Percentiles rank a stretch among this genome's conserved stretches.
Conservation (phyloP, 53 echinoderm and acorn worm species). For the Holothuria scabra region DNA sequence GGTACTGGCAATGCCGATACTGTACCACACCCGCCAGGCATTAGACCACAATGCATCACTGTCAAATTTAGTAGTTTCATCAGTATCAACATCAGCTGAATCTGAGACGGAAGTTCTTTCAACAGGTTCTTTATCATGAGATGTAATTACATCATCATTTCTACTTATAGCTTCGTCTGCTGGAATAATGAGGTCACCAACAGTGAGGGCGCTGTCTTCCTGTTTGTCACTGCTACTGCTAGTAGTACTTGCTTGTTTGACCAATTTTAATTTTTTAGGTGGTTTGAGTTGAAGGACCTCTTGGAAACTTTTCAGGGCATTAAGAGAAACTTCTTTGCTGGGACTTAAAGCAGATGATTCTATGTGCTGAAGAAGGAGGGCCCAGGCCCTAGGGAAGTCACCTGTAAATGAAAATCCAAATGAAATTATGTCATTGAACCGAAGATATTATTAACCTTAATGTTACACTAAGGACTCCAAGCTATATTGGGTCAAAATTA, state of each 20-base stretch:
- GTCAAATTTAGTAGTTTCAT: constrained; percentile 1
- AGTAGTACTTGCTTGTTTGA: constrained; percentile 27
- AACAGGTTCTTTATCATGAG: neutral
- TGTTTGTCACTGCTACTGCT: constrained; percentile 44
- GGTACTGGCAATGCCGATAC: constrained; percentile 86
- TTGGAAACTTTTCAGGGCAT: constrained; percentile 92
- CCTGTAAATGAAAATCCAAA: constrained; percentile 47
- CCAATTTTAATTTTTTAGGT: constrained; percentile 54
- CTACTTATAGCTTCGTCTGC: constrained; percentile 46
- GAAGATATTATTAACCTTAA: too few relatives aligned
- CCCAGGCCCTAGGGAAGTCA: constrained; percentile 98
- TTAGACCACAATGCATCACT: constrained; percentile 80
- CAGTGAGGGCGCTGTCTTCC: constrained; percentile 27
- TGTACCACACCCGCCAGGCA: constrained; percentile 95
- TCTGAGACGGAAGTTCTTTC: constrained; percentile 41
- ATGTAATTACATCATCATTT: neutral
- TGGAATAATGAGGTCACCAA: constrained; percentile 52
- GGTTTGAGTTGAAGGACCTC: constrained; percentile 90
- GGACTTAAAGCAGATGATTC: constrained; percentile 90
- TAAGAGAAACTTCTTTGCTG: constrained; percentile 93
- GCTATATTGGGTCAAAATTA: too few relatives aligned
- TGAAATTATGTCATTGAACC: too few relatives aligned
- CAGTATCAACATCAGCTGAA: constrained; percentile 3
- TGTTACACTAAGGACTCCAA: too few relatives aligned
- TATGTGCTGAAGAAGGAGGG: constrained; percentile 86